A percentile compares a stretch with the other conserved stretches of the same genome.
These are phyloP conservation scores for Lithobates sylvaticus DNA, from an alignment of 2,797 vertebrate species.

Conservation along the genomic window DNA sequence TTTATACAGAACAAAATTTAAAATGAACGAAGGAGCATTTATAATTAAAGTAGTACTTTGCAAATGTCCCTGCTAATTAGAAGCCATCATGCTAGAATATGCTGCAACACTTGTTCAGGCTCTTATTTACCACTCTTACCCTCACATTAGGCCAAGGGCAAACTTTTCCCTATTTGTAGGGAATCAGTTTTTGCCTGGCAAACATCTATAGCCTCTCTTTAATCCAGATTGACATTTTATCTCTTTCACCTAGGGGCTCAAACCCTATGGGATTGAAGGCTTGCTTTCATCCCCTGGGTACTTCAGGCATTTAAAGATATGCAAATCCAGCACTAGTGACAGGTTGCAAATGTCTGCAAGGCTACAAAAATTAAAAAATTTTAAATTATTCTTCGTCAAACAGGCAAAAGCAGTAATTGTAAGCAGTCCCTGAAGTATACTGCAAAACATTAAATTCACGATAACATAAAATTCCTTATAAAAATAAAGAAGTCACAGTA, in stretches of 20 bases:
- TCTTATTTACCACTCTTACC: not conserved
- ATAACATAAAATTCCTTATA: not conserved
- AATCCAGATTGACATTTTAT: conserved; percentile 41
- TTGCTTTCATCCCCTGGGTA: conserved; percentile 14
- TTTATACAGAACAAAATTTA: too few species aligned
- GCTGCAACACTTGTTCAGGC: not conserved
- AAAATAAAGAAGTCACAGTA: too few species aligned
- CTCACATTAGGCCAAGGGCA: conserved; percentile 1
- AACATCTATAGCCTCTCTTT: not conserved
- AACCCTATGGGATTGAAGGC: conserved; percentile 9
- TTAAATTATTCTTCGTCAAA: not conserved
- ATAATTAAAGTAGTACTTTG: not conserved
- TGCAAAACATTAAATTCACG: not conserved
- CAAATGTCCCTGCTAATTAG: not conserved
- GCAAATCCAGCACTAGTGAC: not conserved
- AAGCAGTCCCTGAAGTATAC: not conserved
- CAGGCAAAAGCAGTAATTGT: not conserved
- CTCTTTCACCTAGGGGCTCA: not conserved
- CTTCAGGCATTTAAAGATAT: conserved; percentile 5
- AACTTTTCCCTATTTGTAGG: not conserved
- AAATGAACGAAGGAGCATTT: too few species aligned
- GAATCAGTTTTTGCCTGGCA: conserved; percentile 15
- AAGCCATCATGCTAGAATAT: not conserved
- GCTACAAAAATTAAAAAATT: not conserved
- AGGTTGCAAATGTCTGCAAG: conserved; percentile 9